A percentile compares a stretch with the other conserved stretches of the same genome.
Evolutionary conservation across 2,113 vertebrate species (phyloP).

Genomic region (Macrotus californicus): DNA sequence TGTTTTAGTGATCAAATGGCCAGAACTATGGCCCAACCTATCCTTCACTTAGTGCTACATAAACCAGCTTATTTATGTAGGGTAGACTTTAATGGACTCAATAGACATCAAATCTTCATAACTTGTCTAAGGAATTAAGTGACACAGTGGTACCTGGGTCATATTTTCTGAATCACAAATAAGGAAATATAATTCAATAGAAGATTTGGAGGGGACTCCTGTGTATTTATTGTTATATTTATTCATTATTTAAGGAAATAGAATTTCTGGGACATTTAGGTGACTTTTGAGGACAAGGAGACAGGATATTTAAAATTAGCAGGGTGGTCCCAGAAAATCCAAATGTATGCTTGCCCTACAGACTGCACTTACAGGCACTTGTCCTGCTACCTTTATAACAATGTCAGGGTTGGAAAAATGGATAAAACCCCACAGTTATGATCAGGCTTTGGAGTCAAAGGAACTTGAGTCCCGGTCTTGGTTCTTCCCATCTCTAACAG

Average conservation of each 20-base stretch:
- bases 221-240: not conserved
- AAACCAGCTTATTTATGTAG: not conserved
- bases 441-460: not conserved
- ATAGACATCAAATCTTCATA: not conserved
- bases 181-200: not conserved
- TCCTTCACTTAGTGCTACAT: not conserved
- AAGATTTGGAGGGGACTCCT: not conserved
- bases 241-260: not conserved
- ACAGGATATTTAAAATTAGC: not conserved
- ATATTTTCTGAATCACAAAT: not conserved
- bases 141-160: not conserved
- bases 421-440: not conserved
- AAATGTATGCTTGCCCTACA: not conserved
- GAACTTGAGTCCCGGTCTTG: not conserved
- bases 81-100: not conserved
- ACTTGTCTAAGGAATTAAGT: not conserved
- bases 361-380: not conserved
- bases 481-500: not conserved
- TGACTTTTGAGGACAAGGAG: not conserved
- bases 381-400: not conserved
- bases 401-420: not conserved
- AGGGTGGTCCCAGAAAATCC: not conserved
- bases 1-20: not conserved
- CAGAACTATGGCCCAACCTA: not conserved
- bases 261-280: constrained; percentile 14